Evolutionary conservation across 2,113 vertebrate species (phyloP), one percentile per base, ranked within the genome.

Genomic region (Himantopus leucocephalus): DNA sequence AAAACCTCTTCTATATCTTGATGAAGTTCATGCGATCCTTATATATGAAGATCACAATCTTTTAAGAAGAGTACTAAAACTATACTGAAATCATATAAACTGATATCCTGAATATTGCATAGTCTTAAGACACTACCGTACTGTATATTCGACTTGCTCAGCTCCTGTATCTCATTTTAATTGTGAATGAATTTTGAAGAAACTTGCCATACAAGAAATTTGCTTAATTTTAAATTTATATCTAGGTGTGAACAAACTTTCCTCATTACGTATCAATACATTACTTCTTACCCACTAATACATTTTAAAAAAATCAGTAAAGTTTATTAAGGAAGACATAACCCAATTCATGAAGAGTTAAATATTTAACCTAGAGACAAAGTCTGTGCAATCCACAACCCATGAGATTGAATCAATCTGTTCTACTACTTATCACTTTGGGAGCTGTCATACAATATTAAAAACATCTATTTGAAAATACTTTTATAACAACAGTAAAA

Each of bases 391-490:
- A 55, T 60, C 32, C 59, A 58, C 47, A 90, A 32, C 14, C 26
- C 39, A 60, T 15, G 29, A 78, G 7, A 85, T 18, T 35, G 8
- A 81, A 68, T 59, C 83, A 72, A 90, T 85, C 63, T 73, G 6
- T 76, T 88, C 47, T 86, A 56, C 52, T 80, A 52, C 64, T 90
- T 85, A 74, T 56, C 43, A 63, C 27, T 72, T 92, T 64, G 75
- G 48, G 43, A 93, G 43, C 39, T 93, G 47, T 74, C 75, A 81
- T 50, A 60, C 67, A 86, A 77, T 81, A 92, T 83, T 88, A 85
- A 95, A 94, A 90, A 72, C 22, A 45, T n/a, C 20, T 84, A 37
- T 88, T 84, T 83, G 85, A 91, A 96, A 95, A 88, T 56, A 85
- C n/a, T 88, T 88, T 17, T 77, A 15, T 77, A 92, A 88, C 59